Evolutionary conservation across 2,888 invertebrate genomes (phyloP).

Genomic region (Metopia argyrocephala): DNA sequence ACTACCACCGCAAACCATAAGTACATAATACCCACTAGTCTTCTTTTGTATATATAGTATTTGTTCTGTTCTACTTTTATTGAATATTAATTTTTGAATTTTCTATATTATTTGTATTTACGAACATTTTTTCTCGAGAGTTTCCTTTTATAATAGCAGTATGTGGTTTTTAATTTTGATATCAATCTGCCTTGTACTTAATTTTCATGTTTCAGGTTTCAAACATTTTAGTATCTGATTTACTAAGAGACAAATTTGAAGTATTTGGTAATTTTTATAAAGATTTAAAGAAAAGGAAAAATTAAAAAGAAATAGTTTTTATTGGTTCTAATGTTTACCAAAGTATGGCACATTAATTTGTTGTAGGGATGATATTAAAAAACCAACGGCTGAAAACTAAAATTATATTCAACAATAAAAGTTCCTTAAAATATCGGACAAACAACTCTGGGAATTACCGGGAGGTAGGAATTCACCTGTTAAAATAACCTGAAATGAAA

Average conservation of each 20-base stretch:
- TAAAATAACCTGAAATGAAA: too few species aligned
- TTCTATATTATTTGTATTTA: background rate
- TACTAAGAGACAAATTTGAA: conserved; percentile 1
- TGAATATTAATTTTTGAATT: too few species aligned
- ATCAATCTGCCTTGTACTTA: background rate
- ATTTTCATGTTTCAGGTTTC: conserved; percentile 34
- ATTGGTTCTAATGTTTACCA: background rate
- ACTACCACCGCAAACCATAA: too few species aligned
- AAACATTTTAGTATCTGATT: conserved; percentile 45
- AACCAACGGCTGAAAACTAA: conserved; percentile 43
- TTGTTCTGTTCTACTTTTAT: too few species aligned
- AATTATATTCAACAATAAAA: too few species aligned
- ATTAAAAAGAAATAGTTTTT: conserved; percentile 6
- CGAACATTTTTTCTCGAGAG: background rate
- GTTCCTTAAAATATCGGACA: too few species aligned
- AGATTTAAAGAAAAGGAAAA: too few species aligned
- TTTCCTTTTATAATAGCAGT: background rate
- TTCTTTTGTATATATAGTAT: too few species aligned
- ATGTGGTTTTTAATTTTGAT: background rate
- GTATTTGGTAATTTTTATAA: conserved; percentile 23
- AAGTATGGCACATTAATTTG: conserved; percentile 48
- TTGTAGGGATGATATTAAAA: conserved; percentile 28
- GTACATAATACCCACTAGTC: too few species aligned
- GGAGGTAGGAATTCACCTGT: too few species aligned
- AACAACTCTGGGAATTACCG: too few species aligned